Conservation (phyloP, 2,113 vertebrate genomes). For the Dicrurus megarhynchus region DNA sequence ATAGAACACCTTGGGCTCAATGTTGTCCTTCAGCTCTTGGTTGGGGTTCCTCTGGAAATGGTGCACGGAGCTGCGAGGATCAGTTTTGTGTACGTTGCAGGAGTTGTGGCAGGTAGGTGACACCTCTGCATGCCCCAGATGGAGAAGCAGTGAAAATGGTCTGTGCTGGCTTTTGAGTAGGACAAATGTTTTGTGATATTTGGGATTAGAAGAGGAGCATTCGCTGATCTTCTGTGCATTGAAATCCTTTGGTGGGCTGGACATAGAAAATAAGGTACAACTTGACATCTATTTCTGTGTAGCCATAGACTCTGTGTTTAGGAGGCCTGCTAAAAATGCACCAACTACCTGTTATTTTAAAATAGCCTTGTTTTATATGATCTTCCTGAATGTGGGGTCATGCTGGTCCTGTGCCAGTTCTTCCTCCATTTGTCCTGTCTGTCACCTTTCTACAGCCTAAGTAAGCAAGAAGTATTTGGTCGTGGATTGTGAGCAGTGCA, state of each 20-base stretch:
- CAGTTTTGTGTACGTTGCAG: constrained; percentile 90
- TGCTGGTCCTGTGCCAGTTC: neutral
- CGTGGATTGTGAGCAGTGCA: neutral
- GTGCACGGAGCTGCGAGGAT: constrained; percentile 93
- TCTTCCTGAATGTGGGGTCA: neutral
- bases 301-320: neutral
- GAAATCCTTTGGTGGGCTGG: neutral
- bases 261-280: neutral
- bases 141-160: neutral
- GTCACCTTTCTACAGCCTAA: neutral
- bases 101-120: constrained; percentile 91
- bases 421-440: neutral
- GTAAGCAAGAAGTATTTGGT: neutral
- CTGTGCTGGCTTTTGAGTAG: neutral
- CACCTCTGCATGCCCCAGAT: neutral
- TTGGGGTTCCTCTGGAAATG: constrained; percentile 97
- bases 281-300: neutral
- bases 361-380: neutral
- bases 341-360: neutral
- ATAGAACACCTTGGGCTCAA: constrained; percentile 95
- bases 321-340: neutral
- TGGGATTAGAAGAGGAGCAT: neutral
- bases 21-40: constrained; percentile 93
- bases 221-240: neutral
- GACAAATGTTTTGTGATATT: neutral